phyloP scores from a whole-genome alignment of 2,888 invertebrate genomes.

The Poecilobothrus nobilitatus region DNA sequence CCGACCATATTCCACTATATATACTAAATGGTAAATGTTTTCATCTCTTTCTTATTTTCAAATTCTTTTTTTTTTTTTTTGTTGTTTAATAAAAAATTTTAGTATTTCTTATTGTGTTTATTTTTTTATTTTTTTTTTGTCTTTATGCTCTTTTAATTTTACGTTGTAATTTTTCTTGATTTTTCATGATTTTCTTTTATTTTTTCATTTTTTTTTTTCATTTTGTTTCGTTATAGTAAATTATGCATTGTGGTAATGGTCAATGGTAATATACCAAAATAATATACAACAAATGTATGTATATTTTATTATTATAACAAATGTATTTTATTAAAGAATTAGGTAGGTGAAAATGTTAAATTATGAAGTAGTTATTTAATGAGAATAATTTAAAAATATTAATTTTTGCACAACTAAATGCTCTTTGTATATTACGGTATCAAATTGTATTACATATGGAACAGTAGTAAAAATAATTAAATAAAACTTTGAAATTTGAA shows the following conservation, averaged over 20 bases:
- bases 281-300: conserved; percentile 4
- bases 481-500: too few relatives aligned
- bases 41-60: background rate
- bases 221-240: conserved; percentile 21
- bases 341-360: background rate
- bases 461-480: too few relatives aligned
- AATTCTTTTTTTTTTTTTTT: background rate
- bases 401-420: too few relatives aligned
- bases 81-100: background rate
- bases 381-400: too few relatives aligned
- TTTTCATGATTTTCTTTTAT: conserved; percentile 15
- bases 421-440: too few relatives aligned
- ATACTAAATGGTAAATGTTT: conserved; percentile 34
- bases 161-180: conserved; percentile 14
- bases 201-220: conserved; percentile 15
- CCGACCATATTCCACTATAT: conserved; percentile 37
- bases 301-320: conserved; percentile 8
- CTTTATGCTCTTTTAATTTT: background rate
- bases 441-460: too few relatives aligned
- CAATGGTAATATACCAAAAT: conserved; percentile 22
- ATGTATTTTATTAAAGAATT: background rate
- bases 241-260: conserved; percentile 21
- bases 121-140: background rate
- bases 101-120: background rate
- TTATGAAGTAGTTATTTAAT: background rate